Evolutionary conservation across 1,140 invertebrate genomes (phyloP), one percentile per base, ranked within the genome.

Genomic region (Zophobas atratus): DNA sequence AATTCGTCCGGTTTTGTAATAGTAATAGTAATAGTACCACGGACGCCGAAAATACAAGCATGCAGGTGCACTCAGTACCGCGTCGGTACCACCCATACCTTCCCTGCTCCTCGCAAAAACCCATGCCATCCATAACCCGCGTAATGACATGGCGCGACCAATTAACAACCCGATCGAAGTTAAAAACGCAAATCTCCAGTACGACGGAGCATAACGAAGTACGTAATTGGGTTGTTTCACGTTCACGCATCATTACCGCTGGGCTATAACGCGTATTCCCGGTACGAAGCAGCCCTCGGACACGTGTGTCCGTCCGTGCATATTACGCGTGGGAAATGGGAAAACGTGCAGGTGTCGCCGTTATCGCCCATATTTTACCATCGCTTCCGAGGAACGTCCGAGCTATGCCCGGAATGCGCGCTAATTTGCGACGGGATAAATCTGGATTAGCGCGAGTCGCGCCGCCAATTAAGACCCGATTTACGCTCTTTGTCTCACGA

Each of bases 181-280:
- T 67, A 43, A 67, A 67, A 67, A 67, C 8, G 60, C 38, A 67
- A 67, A 67, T 67, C 60, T 67, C 8, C 60, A 67, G 60, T 41
- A 67, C 60, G 60, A 43, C 60, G 39, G 60, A 67, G 60, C 60
- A 67, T 67, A 67, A 67, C 60, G 60, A 67, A 67, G 60, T 76
- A 70, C 39, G 53, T 76, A 76, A 76, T 76, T 76, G 75, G 57
- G 57, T 76, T 76, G 67, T 76, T 76, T 70, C 67, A 76, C 75
- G 75, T 76, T 76, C 67, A 76, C 75, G 75, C 75, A 76, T 76
- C 75, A 76, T 76, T 76, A 76, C 75, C 75, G 53, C 39, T 67
- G 60, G 60, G 39, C 39, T 67, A 67, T 67, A 67, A 67, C 60
- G 60, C 60, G 33, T 67, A 67, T 67, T 67, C 60, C 60, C 39